Conservation (phyloP, 2,113 vertebrate species). For the Arenaria interpres region DNA sequence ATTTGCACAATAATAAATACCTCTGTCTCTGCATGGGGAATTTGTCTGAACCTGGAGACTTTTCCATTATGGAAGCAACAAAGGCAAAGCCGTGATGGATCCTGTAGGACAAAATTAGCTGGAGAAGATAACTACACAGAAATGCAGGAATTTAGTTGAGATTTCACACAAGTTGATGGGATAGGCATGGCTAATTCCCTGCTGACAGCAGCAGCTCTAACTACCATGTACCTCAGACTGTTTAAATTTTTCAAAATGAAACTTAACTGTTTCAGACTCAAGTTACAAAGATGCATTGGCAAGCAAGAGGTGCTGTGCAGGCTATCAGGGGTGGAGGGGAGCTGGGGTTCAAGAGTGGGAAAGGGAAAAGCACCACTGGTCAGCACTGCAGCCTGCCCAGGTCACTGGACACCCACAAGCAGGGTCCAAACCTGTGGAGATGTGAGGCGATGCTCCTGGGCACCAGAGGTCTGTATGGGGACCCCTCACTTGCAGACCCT, state of each 20-base stretch:
- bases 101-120: not conserved
- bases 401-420: not conserved
- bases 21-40: not conserved
- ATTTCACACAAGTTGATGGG: not conserved
- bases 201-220: not conserved
- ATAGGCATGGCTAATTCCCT: not conserved
- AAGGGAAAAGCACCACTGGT: not conserved
- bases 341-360: not conserved
- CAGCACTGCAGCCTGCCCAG: not conserved
- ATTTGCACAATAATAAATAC: not conserved
- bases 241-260: not conserved
- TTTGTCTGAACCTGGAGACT: not conserved
- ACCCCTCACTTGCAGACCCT: too few species aligned
- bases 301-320: rapidly evolving
- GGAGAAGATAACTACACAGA: not conserved
- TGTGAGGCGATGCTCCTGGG: not conserved
- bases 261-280: not conserved
- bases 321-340: not conserved
- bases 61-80: not conserved
- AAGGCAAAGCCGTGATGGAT: not conserved
- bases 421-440: not conserved
- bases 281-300: not conserved
- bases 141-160: not conserved
- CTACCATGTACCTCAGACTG: not conserved
- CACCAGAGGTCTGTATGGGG: not conserved